phyloP scores from a whole-genome alignment of 2,888 invertebrate genomes.

The Aleiodes alternator region DNA sequence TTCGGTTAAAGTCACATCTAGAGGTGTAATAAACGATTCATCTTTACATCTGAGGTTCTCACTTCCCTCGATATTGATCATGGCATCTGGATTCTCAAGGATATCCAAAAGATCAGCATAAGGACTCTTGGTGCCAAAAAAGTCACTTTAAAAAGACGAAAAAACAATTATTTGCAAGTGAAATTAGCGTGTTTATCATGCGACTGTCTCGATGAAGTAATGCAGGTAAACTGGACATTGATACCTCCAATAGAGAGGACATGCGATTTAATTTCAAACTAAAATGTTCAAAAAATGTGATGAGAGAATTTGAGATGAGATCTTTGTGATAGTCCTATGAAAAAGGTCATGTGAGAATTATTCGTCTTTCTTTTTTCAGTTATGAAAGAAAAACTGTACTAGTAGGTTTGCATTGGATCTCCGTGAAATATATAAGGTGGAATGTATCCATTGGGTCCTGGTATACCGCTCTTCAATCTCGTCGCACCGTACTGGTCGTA shows the following conservation, averaged over 20 bases:
- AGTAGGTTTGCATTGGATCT: conserved; percentile 84
- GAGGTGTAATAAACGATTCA: conserved; percentile 77
- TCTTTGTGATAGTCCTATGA: conserved; percentile 8
- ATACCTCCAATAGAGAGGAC: not conserved
- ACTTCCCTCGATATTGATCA: conserved; percentile 79
- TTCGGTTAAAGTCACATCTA: conserved; percentile 81
- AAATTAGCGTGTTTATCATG: conserved; percentile 18
- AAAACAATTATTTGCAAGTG: not conserved
- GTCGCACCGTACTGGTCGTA: conserved; percentile 95
- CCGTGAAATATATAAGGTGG: conserved; percentile 89
- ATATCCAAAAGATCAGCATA: conserved; percentile 86
- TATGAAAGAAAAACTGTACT: conserved; percentile 68
- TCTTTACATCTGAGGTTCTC: conserved; percentile 82
- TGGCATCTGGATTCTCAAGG: conserved; percentile 79
- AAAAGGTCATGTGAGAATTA: not conserved
- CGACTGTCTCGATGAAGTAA: not conserved
- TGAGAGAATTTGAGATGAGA: not conserved
- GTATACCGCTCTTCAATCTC: conserved; percentile 88
- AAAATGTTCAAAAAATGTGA: not conserved
- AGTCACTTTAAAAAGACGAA: conserved; percentile 77
- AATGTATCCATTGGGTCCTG: conserved; percentile 81
- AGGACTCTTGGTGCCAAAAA: conserved; percentile 90
- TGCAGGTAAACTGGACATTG: not conserved
- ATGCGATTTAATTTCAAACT: too few species aligned
- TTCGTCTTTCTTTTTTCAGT: not conserved